These are phyloP conservation scores for Apodemus speciosus DNA, from an alignment of 2,113 vertebrate genomes.

Conservation along the genomic window DNA sequence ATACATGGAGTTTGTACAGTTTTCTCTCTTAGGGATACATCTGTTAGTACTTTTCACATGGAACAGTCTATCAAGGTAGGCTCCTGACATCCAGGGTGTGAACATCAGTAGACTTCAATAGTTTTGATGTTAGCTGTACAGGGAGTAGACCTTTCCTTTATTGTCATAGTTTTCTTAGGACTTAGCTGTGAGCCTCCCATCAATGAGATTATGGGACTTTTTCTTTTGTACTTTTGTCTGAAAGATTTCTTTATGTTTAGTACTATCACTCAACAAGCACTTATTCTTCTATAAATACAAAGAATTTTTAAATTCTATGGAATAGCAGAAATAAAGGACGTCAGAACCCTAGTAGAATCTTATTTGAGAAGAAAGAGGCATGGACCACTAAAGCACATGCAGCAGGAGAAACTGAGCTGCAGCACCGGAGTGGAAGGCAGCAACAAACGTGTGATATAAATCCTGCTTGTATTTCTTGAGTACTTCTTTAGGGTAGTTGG, in stretches of 20 bases:
- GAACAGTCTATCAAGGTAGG: slow-evolving; percentile 66
- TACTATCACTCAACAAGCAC: neutral
- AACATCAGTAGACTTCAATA: slow-evolving; percentile 59
- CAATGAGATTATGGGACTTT: neutral
- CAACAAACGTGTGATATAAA: neutral
- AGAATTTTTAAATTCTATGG: neutral
- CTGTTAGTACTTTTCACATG: slow-evolving; percentile 77
- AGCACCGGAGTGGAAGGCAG: too few species aligned
- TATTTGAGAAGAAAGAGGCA: neutral
- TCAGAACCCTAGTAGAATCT: neutral
- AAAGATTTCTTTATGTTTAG: slow-evolving; percentile 33
- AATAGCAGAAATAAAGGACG: neutral
- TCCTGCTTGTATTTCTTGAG: neutral
- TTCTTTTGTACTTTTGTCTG: neutral
- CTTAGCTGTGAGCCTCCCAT: neutral
- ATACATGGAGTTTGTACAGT: slow-evolving; percentile 61
- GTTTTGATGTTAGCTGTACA: slow-evolving; percentile 34
- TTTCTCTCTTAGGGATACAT: slow-evolving; percentile 74
- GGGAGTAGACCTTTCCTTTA: neutral
- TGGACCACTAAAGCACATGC: neutral
- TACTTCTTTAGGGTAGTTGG: neutral
- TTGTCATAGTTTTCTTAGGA: neutral
- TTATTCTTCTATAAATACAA: neutral
- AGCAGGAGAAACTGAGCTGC: neutral
- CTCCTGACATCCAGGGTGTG: slow-evolving; percentile 73